Evolutionary conservation across 2,797 vertebrate species (phyloP).

Genomic region (Rhinoraja longicauda): DNA sequence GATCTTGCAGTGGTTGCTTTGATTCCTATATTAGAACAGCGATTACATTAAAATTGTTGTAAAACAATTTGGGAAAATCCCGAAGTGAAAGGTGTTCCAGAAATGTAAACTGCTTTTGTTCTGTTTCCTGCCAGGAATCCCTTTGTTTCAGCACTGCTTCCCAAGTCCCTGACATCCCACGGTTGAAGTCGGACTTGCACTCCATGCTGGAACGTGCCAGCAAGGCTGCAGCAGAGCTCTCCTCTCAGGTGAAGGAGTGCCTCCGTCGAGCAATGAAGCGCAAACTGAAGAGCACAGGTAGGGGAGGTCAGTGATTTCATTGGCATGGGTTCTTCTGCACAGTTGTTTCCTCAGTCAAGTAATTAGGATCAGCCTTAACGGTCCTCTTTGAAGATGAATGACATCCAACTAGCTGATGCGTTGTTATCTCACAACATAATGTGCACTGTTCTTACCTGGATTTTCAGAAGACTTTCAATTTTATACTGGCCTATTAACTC

Average conservation of each 20-base stretch:
- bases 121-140: conserved; percentile 2
- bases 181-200: not conserved
- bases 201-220: not conserved
- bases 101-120: not conserved
- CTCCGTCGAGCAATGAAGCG: conserved; percentile 1
- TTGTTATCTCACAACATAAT: too few relatives aligned
- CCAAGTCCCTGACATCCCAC: not conserved
- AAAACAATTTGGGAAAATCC: not conserved
- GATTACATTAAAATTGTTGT: not conserved
- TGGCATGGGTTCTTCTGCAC: too few relatives aligned
- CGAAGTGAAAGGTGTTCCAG: not conserved
- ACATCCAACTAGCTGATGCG: too few relatives aligned
- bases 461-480: too few relatives aligned
- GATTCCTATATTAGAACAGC: not conserved
- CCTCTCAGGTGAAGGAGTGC: not conserved
- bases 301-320: not conserved
- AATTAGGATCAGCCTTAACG: too few relatives aligned
- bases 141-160: not conserved
- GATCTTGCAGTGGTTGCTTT: not conserved
- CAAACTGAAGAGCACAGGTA: not conserved
- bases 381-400: too few relatives aligned
- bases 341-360: too few relatives aligned
- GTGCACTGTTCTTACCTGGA: too few relatives aligned
- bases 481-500: too few relatives aligned
- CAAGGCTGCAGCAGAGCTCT: not conserved